These are phyloP conservation scores for Sycophila sp. DNA, from an alignment of 1,140 invertebrate genomes.

Conservation along the genomic window DNA sequence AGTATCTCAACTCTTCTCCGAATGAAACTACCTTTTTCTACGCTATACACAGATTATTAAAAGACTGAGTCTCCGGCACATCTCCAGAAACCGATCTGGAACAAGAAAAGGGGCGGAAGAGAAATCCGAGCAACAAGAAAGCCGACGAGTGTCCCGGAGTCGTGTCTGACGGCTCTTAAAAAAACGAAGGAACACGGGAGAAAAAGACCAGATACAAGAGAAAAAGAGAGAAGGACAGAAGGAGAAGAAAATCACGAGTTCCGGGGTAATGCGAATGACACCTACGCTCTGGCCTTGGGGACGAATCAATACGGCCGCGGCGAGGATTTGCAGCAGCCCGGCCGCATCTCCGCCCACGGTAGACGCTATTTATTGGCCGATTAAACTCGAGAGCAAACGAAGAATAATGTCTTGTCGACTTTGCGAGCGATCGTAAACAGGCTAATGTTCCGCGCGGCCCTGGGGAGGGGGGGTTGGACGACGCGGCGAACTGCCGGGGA, in stretches of 20 bases:
- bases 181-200: too few species aligned
- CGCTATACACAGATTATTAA: too few species aligned
- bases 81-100: too few species aligned
- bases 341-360: not conserved
- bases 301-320: not conserved
- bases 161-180: too few species aligned
- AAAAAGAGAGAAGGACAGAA: not conserved
- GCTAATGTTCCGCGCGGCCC: conserved; percentile 12
- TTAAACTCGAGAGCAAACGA: conserved; percentile 13
- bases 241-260: not conserved
- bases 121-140: too few species aligned
- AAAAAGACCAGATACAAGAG: not conserved
- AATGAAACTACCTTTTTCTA: too few species aligned
- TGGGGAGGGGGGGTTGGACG: not conserved
- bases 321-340: not conserved
- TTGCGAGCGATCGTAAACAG: conserved; percentile 15
- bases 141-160: too few species aligned
- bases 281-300: not conserved
- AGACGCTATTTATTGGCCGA: conserved; percentile 17
- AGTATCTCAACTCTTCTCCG: too few species aligned
- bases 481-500: not conserved
- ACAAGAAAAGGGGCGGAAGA: too few species aligned
- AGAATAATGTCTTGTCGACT: conserved; percentile 7
- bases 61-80: too few species aligned
- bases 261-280: not conserved